Conservation (phyloP, 2,797 vertebrate genomes). For the Rhinatrema bivittatum region DNA sequence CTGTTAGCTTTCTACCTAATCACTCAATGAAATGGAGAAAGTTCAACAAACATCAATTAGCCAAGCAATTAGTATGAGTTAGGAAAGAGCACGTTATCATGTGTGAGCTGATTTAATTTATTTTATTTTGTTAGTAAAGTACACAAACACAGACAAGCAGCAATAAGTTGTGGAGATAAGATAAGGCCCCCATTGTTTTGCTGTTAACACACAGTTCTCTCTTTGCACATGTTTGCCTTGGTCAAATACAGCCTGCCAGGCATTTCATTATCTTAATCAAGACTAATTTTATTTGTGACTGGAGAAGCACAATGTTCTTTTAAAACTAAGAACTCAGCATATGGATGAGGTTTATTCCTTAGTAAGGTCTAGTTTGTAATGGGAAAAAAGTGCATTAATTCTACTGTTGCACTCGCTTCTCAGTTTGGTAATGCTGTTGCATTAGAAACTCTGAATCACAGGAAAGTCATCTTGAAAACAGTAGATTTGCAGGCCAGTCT, state of each 20-base stretch:
- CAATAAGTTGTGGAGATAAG: slow-evolving; percentile 57
- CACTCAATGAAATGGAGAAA: slow-evolving; percentile 80
- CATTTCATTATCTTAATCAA: slow-evolving; percentile 47
- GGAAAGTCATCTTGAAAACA: no score
- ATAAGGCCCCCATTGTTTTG: slow-evolving; percentile 58
- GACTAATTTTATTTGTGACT: slow-evolving; percentile 30
- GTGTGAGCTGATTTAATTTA: slow-evolving; percentile 72
- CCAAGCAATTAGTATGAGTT: slow-evolving; percentile 74
- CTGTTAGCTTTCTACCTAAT: slow-evolving; percentile 79
- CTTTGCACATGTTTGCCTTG: slow-evolving; percentile 21
- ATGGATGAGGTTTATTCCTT: no score
- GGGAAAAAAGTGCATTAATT: no score
- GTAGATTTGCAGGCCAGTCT: no score
- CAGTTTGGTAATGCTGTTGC: no score
- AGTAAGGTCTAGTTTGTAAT: no score
- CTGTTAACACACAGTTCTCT: slow-evolving; percentile 37
- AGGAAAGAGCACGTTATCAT: slow-evolving; percentile 70
- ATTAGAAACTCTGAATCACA: no score
- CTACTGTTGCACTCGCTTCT: no score
- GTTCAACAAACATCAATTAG: slow-evolving; percentile 84
- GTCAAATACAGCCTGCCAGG: slow-evolving; percentile 36
- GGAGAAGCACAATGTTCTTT: slow-evolving; percentile 22
- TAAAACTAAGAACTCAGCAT: slow-evolving; percentile 8
- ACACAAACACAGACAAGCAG: slow-evolving; percentile 44
- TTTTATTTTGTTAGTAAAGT: slow-evolving; percentile 73